Evolutionary conservation across 2,888 invertebrate species (phyloP), one percentile per base, ranked within the genome.

Genomic region (Hipparchia sbordonii): DNA sequence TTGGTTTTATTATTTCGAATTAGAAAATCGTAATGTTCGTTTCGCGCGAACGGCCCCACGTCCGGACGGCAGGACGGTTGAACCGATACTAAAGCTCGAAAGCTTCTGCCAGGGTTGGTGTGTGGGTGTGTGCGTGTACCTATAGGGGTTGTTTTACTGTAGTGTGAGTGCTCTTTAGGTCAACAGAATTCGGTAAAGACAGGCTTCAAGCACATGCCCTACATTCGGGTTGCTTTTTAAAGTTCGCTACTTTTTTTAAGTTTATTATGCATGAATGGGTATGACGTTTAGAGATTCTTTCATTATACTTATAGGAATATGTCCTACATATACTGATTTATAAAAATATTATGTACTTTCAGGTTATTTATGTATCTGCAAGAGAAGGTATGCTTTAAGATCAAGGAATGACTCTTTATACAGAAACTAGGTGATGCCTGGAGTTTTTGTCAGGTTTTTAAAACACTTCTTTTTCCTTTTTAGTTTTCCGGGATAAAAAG

Each of bases 121-220:
- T 77, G 74, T 71, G 79, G 71, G 81, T 80, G 78, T 77, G 70
- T 72, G 76, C 81, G 74, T 77, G 74, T 73, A 23, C 23, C 23
- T 23, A 70, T 65, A 67, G 76, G 87, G 88, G 87, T 86, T 75
- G 83, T 78, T 83, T 74, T 80, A 70, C 66, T 61, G 0, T 6
- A 79, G 90, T 89, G 88, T 87, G 87, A 71, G 80, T 77, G 77
- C 84, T 83, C 87, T 89, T 85, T 89, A 88, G 91, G 90, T 89
- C 91, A 90, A 89, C 87, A 88, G 89, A 87, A 88, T 90, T 91
- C 87, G 87, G 90, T 87, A 80, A 82, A 87, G 87, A 90, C 89
- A 88, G 85, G 74, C 85, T 82, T 84, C 83, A 82, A 88, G 87
- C 86, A 83, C 83, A 82, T 88, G 90, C 86, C 89, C 89, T 87